Conservation (phyloP, 2,888 invertebrate species). For the Schizaphis graminum region DNA sequence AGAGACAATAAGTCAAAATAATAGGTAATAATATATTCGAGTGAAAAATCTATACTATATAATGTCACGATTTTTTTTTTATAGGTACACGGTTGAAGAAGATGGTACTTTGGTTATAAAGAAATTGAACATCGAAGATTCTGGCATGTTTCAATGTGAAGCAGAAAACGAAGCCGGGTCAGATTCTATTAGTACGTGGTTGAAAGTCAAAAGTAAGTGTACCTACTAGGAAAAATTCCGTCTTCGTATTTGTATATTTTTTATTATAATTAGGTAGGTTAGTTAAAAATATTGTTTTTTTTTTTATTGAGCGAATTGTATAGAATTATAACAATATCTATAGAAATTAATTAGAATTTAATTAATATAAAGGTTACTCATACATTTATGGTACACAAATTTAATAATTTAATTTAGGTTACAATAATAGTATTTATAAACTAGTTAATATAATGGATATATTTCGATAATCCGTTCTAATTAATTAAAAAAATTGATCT, state of each 20-base stretch:
- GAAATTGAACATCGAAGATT: constrained; percentile 85
- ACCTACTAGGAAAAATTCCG: background rate
- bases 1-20: constrained; percentile 69
- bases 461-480: constrained; percentile 8
- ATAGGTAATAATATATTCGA: constrained; percentile 67
- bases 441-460: background rate
- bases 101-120: constrained; percentile 87
- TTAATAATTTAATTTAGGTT: background rate
- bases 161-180: constrained; percentile 92
- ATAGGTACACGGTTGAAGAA: constrained; percentile 82
- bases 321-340: background rate
- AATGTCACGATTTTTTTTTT: constrained; percentile 67
- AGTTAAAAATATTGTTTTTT: background rate
- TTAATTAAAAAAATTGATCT: background rate
- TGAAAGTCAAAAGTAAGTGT: constrained; percentile 93
- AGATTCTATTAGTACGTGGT: constrained; percentile 89
- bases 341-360: background rate
- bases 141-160: constrained; percentile 96
- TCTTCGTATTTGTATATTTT: background rate
- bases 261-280: background rate
- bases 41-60: background rate
- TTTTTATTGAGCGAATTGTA: background rate
- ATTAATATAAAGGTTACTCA: background rate
- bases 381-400: background rate
- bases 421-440: background rate